phyloP scores from a whole-genome alignment of 2,113 vertebrate genomes.

The Athene cunicularia region DNA sequence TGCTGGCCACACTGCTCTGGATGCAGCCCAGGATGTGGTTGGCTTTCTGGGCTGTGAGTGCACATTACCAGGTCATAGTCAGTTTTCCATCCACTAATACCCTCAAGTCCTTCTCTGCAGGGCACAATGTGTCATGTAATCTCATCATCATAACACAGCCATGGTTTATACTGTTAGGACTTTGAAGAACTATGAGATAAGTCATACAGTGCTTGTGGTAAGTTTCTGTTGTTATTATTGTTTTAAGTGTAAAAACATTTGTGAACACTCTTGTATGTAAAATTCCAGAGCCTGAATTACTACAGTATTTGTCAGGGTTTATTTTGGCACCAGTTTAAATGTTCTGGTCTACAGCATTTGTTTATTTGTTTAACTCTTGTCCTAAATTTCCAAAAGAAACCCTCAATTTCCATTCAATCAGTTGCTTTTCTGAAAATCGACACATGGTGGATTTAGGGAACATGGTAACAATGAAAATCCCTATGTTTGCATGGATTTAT shows the following conservation, averaged over 20 bases:
- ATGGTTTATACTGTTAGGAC: not conserved
- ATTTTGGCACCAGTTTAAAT: slow-evolving; percentile 7
- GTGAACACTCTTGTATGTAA: not conserved
- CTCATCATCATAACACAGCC: not conserved
- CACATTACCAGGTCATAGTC: too few relatives aligned
- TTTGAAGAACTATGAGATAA: not conserved
- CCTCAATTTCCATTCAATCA: slow-evolving; percentile 1
- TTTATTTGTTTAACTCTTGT: slow-evolving; percentile 36
- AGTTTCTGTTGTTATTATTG: not conserved
- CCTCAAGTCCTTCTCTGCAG: too few relatives aligned
- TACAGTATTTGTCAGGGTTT: not conserved
- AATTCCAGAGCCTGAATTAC: not conserved
- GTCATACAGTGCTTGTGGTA: not conserved
- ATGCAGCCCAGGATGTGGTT: too few relatives aligned
- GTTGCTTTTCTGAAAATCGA: not conserved
- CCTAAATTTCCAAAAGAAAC: not conserved
- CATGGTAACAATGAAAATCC: not conserved
- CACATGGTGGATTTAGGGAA: not conserved
- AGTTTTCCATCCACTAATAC: too few relatives aligned
- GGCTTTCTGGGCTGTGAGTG: too few relatives aligned
- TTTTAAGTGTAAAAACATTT: not conserved
- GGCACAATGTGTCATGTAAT: not conserved
- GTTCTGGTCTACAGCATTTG: not conserved
- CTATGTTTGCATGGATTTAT: not conserved
- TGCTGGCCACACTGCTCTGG: too few relatives aligned